phyloP scores from a whole-genome alignment of 2,113 vertebrate genomes.

The Egretta garzetta region DNA sequence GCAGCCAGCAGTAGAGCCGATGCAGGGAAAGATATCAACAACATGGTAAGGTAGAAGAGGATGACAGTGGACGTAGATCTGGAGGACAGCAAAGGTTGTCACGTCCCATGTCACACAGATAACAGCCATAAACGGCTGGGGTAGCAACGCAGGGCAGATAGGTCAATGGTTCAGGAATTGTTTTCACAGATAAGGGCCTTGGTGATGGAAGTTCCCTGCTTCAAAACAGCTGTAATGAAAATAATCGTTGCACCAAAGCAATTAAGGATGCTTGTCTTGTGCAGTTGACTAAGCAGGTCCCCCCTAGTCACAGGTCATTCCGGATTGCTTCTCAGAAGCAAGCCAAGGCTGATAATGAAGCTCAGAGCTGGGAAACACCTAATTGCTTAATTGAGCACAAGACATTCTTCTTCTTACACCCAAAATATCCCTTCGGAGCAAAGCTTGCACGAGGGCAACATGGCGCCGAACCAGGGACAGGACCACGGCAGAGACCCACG shows the following conservation, averaged over 20 bases:
- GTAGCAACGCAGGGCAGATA: accelerated
- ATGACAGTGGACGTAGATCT: accelerated
- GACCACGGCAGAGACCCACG: accelerated
- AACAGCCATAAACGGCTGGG: neutral
- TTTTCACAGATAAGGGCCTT: constrained; percentile 20
- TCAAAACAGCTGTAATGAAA: neutral
- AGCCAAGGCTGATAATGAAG: constrained; percentile 15
- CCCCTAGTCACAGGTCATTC: neutral
- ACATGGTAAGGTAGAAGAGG: neutral
- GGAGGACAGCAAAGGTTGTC: neutral
- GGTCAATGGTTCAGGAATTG: constrained; percentile 37
- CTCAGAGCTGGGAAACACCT: neutral
- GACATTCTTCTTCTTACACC: neutral
- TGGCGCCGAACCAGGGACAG: neutral
- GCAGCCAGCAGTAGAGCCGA: neutral
- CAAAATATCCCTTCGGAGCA: neutral
- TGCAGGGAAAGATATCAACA: neutral
- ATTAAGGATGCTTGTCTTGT: constrained; percentile 38
- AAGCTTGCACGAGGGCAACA: neutral
- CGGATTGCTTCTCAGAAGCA: neutral
- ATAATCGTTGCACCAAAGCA: neutral
- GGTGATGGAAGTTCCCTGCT: neutral
- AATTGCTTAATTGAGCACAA: constrained; percentile 12
- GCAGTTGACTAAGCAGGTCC: constrained; percentile 20
- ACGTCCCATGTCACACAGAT: neutral